These are phyloP conservation scores for Phylloscopus collybita DNA, from an alignment of 2,797 vertebrate genomes.

Conservation along the genomic window DNA sequence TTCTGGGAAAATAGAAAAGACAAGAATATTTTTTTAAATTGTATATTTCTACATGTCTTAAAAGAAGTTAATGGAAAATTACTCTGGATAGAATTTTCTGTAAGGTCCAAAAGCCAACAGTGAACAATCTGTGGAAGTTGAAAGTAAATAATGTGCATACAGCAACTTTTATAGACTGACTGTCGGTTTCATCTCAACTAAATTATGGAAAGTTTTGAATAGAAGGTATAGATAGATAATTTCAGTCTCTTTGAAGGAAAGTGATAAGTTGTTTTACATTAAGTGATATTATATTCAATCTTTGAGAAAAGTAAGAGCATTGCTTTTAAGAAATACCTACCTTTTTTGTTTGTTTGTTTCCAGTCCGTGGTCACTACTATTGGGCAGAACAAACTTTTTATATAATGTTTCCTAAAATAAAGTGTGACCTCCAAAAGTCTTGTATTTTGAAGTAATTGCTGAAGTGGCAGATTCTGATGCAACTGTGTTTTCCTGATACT, in stretches of 20 bases:
- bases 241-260: neutral
- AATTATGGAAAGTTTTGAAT: neutral
- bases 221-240: neutral
- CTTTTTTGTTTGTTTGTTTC: neutral
- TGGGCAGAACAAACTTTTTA: neutral
- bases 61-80: neutral
- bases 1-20: neutral
- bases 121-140: neutral
- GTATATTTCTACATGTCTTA: neutral
- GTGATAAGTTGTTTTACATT: neutral
- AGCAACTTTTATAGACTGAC: neutral
- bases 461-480: neutral
- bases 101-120: neutral
- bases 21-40: neutral
- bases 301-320: neutral
- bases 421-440: neutral
- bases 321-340: neutral
- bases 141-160: neutral
- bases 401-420: neutral
- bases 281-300: neutral
- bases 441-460: neutral
- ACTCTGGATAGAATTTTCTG: neutral
- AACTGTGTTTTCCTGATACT: neutral
- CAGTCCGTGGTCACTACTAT: neutral
- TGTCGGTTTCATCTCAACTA: neutral